These are phyloP conservation scores for Sus cebifrons DNA, from an alignment of 2,797 vertebrate species.

Conservation along the genomic window DNA sequence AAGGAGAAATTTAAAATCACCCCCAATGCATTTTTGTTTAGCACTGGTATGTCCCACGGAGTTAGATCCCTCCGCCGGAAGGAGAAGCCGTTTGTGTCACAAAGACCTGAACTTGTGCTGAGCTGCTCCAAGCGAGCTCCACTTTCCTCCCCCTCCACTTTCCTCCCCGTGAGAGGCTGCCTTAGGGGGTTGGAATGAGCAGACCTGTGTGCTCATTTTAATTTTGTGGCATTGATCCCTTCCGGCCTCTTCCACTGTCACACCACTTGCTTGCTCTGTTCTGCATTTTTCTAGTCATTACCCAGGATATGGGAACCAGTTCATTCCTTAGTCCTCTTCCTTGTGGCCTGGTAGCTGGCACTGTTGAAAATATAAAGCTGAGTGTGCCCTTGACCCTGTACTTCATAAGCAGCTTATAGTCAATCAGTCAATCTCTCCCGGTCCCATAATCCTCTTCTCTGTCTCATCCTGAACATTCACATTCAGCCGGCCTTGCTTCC, in stretches of 20 bases:
- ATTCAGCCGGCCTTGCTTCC: neutral
- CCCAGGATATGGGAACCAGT: neutral
- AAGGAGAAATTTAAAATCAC: constrained; percentile 63
- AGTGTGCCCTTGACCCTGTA: neutral
- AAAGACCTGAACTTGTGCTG: neutral
- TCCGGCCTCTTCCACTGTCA: neutral
- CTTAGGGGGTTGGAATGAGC: neutral
- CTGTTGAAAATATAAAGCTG: neutral
- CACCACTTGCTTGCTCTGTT: neutral
- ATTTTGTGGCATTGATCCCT: neutral
- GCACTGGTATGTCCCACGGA: neutral
- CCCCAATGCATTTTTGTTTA: neutral
- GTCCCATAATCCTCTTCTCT: neutral
- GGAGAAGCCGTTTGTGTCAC: neutral
- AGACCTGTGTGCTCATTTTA: neutral
- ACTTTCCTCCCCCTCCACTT: neutral
- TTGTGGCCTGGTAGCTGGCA: fast-evolving
- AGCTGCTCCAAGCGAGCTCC: neutral
- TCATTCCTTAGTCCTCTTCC: neutral
- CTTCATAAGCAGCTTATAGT: neutral
- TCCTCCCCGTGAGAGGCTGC: neutral
- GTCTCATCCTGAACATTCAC: neutral
- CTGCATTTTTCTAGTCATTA: neutral
- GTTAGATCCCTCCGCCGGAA: neutral
- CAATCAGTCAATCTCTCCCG: neutral